Evolutionary conservation across 2,113 vertebrate genomes (phyloP).

Genomic region (Columba janthina): DNA sequence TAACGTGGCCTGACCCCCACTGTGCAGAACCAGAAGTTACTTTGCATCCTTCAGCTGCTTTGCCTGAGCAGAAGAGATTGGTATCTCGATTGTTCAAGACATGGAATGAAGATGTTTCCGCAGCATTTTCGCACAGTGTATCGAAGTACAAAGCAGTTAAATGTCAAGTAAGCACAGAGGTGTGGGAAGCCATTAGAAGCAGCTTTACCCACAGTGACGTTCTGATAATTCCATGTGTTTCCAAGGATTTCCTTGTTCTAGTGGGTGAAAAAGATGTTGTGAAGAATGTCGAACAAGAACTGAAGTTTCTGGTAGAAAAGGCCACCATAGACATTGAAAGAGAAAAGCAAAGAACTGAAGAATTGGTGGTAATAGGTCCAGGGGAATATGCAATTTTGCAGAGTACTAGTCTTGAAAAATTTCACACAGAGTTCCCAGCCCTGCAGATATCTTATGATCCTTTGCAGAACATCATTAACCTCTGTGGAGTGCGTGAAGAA

Average conservation of each 20-base stretch:
- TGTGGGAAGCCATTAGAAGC: conserved; percentile 75
- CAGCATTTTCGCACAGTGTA: conserved; percentile 62
- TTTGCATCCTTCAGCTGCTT: conserved; percentile 69
- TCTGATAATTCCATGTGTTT: conserved; percentile 58
- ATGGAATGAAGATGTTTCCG: conserved; percentile 75
- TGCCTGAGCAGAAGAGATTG: conserved; percentile 70
- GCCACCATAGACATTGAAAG: conserved; percentile 69
- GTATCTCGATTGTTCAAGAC: conserved; percentile 61
- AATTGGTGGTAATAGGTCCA: conserved; percentile 32
- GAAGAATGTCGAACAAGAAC: conserved; percentile 11
- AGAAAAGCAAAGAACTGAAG: conserved; percentile 65
- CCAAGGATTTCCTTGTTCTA: conserved; percentile 60
- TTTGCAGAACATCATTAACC: conserved; percentile 15
- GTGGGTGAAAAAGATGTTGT: conserved; percentile 76
- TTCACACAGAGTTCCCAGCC: conserved; percentile 58
- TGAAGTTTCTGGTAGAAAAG: conserved; percentile 64
- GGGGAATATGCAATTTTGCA: conserved; percentile 74
- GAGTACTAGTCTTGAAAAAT: conserved; percentile 46
- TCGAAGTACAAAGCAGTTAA: conserved; percentile 71
- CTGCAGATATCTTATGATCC: conserved; percentile 68
- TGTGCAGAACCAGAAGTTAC: conserved; percentile 49
- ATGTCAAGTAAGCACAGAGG: conserved; percentile 39
- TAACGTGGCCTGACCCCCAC: conserved; percentile 56
- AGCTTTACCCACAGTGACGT: conserved; percentile 43
- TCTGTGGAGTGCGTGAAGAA: conserved; percentile 79